phyloP scores from a whole-genome alignment of 2,113 vertebrate species.

The Euleptes europaea region DNA sequence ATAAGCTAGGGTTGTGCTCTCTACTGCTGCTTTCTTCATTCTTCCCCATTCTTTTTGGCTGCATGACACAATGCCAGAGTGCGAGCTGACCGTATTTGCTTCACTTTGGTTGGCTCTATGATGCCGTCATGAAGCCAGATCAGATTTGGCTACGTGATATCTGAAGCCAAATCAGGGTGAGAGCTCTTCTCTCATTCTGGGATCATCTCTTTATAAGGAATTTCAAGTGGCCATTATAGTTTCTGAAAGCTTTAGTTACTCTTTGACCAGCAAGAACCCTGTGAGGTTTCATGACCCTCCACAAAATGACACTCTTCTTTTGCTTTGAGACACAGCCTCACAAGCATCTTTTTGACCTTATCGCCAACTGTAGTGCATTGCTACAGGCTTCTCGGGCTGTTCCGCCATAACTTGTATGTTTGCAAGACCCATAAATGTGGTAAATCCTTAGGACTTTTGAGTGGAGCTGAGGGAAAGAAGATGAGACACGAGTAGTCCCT shows the following conservation, averaged over 20 bases:
- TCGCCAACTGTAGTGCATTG: no score
- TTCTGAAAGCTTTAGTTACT: neutral
- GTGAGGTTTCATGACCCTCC: neutral
- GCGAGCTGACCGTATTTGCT: neutral
- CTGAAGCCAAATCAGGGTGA: neutral
- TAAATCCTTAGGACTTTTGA: neutral
- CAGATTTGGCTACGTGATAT: neutral
- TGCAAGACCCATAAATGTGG: neutral
- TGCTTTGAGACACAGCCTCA: neutral
- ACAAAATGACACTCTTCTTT: neutral
- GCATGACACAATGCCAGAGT: neutral
- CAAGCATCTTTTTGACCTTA: neutral
- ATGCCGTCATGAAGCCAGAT: no score
- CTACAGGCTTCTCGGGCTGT: neutral
- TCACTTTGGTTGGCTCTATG: neutral
- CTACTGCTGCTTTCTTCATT: neutral
- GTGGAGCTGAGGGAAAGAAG: neutral
- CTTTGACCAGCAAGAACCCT: neutral
- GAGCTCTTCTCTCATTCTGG: neutral
- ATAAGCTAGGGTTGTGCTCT: no score
- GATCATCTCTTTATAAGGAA: neutral
- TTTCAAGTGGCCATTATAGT: neutral
- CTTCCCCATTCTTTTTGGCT: neutral
- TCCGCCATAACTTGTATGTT: neutral
- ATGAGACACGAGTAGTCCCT: neutral